phyloP scores from a whole-genome alignment of 1,140 invertebrate genomes.

The Antheraea pernyi region DNA sequence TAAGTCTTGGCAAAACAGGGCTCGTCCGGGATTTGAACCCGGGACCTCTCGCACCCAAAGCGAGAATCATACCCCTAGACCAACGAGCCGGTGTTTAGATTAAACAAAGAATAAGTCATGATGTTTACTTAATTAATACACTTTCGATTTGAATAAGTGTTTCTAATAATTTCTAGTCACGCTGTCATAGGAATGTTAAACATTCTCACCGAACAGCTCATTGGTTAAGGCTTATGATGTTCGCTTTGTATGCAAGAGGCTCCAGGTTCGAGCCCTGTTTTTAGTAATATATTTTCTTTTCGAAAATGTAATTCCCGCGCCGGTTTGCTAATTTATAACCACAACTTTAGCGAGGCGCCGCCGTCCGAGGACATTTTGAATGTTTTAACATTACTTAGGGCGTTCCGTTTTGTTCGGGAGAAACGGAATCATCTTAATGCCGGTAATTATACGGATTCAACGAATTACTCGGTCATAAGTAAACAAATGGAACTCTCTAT shows the following conservation, averaged over 20 bases:
- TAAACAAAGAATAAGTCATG: no score
- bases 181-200: no score
- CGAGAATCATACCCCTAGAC: constrained; percentile 37
- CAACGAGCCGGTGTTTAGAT: constrained; percentile 20
- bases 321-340: constrained; percentile 59
- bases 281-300: constrained; percentile 25
- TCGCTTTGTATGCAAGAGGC: constrained; percentile 36
- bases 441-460: constrained; percentile 74
- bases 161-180: no score
- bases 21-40: constrained; percentile 32
- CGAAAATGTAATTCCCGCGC: constrained; percentile 25
- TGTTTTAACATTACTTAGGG: constrained; percentile 68
- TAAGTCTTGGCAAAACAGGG: neutral
- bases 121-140: no score
- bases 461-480: constrained; percentile 76
- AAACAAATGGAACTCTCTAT: constrained; percentile 73
- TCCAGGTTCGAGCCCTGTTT: constrained; percentile 31
- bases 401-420: constrained; percentile 51
- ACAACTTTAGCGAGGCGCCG: constrained; percentile 45
- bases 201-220: no score
- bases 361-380: constrained; percentile 63
- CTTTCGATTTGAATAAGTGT: no score
- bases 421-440: constrained; percentile 72
- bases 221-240: constrained; percentile 22
- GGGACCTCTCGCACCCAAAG: constrained; percentile 36